Conservation (phyloP, 2,797 vertebrate species). For the Champsocephalus gunnari region DNA sequence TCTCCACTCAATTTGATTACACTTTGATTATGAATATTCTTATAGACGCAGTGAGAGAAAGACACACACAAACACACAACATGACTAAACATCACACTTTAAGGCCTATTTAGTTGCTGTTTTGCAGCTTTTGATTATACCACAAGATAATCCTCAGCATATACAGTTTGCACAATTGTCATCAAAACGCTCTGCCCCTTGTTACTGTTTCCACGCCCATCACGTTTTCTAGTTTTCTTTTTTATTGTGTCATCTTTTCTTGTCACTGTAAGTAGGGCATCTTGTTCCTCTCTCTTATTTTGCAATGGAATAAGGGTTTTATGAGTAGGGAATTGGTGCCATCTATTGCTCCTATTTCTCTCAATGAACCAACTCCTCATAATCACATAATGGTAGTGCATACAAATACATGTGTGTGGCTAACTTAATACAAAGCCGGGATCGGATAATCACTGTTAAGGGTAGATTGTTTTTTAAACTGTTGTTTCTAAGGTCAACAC, state of each 20-base stretch:
- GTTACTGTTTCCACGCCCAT: background rate
- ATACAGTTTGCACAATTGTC: background rate
- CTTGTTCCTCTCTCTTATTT: too few species aligned
- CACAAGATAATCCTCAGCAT: background rate
- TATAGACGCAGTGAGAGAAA: background rate
- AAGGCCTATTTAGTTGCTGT: background rate
- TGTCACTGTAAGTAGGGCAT: too few species aligned
- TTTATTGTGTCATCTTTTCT: too few species aligned
- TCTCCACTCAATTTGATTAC: constrained; percentile 16
- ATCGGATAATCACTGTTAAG: background rate
- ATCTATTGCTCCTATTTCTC: too few species aligned
- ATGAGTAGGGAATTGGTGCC: too few species aligned
- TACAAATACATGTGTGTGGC: background rate
- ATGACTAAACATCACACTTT: background rate
- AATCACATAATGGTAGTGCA: too few species aligned
- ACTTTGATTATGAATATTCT: constrained; percentile 4
- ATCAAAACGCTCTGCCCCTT: background rate
- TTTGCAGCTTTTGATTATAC: background rate
- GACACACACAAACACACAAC: background rate
- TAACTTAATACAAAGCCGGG: background rate
- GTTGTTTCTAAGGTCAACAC: background rate
- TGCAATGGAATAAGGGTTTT: too few species aligned
- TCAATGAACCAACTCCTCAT: too few species aligned
- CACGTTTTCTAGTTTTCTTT: background rate
- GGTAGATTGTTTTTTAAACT: background rate